Percentiles rank a stretch among this genome's conserved stretches.
These are phyloP conservation scores for Orthosia cruda DNA, from an alignment of 2,888 invertebrate genomes.

Conservation along the genomic window DNA sequence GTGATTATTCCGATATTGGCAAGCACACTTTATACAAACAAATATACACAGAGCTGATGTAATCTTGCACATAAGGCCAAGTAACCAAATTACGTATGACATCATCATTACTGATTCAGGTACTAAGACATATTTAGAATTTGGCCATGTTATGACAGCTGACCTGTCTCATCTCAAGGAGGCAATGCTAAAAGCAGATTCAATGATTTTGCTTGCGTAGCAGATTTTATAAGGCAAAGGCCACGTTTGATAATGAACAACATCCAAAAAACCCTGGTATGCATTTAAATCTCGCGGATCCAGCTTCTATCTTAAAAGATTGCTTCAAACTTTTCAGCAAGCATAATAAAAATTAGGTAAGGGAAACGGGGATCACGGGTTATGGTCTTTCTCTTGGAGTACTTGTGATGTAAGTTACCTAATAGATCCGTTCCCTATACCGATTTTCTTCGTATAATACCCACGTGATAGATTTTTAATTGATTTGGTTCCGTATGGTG, in stretches of 20 bases:
- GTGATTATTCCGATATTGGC: conserved; percentile 10
- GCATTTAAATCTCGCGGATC: no score
- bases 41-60: conserved; percentile 15
- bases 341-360: background rate
- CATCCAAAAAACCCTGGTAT: no score
- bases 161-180: conserved; percentile 11
- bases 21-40: background rate
- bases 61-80: conserved; percentile 21
- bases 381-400: no score
- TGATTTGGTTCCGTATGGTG: no score
- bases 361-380: background rate
- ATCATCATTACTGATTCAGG: conserved; percentile 18
- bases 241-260: background rate
- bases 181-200: background rate
- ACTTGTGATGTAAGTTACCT: no score
- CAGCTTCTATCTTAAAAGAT: no score
- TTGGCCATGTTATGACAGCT: conserved; percentile 13
- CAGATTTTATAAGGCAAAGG: background rate
- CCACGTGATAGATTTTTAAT: no score
- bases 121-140: conserved; percentile 20
- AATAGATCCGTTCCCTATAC: no score
- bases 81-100: conserved; percentile 26
- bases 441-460: no score
- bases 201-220: background rate
- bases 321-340: background rate